These are phyloP conservation scores for Clarias pachynema DNA, from an alignment of 2,797 vertebrate genomes.

Conservation along the genomic window DNA sequence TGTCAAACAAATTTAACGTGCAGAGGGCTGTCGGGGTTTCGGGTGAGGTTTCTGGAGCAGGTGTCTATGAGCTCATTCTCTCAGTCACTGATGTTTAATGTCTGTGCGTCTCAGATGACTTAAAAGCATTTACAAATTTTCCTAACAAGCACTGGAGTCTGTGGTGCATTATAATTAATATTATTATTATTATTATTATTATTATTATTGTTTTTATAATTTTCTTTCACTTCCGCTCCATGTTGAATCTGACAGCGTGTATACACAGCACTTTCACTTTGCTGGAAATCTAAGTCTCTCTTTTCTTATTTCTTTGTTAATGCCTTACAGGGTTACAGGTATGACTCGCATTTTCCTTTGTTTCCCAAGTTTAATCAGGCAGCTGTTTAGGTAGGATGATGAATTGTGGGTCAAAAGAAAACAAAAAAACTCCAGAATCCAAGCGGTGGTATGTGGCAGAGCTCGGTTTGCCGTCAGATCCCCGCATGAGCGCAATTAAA, in stretches of 20 bases:
- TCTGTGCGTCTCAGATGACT: background rate
- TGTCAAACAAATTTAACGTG: background rate
- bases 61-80: constrained; percentile 9
- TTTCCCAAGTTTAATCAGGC: constrained; percentile 32
- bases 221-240: background rate
- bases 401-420: constrained; percentile 33
- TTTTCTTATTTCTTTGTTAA: background rate
- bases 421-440: constrained; percentile 20
- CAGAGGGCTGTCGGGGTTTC: background rate
- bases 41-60: background rate
- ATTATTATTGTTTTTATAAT: too few species aligned
- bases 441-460: constrained; percentile 28
- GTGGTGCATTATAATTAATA: background rate
- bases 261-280: background rate
- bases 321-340: background rate
- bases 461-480: constrained; percentile 55
- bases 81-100: background rate
- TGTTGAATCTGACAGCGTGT: background rate
- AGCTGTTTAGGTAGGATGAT: constrained; percentile 39
- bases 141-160: background rate
- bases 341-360: background rate
- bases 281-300: background rate
- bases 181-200: too few species aligned
- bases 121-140: background rate
- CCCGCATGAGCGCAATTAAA: constrained; percentile 71